Evolutionary conservation across 2,797 vertebrate species (phyloP).

Genomic region (Loris lydekkerianus): DNA sequence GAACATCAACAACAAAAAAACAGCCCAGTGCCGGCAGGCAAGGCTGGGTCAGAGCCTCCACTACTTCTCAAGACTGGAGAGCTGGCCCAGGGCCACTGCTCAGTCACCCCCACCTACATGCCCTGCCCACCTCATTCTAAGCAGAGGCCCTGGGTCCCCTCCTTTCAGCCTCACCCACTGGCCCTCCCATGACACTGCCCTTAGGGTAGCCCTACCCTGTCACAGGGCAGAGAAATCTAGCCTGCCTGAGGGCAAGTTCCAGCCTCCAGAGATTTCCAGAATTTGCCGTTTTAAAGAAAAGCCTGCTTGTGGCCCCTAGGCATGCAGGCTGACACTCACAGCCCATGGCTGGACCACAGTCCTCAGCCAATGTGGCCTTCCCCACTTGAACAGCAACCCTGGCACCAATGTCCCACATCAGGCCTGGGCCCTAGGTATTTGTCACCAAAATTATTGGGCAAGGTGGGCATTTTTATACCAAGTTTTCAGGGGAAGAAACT

Average conservation of each 20-base stretch:
- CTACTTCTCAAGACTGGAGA: not conserved
- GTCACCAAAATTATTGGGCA: too few species aligned
- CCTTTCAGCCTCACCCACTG: not conserved
- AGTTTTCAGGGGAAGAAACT: not conserved
- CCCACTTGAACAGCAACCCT: not conserved
- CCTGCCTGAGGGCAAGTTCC: not conserved
- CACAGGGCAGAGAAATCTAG: not conserved
- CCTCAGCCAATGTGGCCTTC: not conserved
- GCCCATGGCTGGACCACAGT: not conserved
- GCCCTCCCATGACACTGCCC: rapidly evolving
- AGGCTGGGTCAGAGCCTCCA: not conserved
- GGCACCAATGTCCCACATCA: not conserved
- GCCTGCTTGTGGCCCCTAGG: not conserved
- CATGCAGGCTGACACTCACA: not conserved
- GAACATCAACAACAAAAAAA: too few species aligned
- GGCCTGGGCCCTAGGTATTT: not conserved
- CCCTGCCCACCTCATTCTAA: not conserved
- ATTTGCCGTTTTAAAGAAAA: not conserved
- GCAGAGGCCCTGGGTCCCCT: too few species aligned
- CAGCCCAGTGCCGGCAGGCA: too few species aligned
- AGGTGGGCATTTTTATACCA: not conserved
- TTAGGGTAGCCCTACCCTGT: not conserved
- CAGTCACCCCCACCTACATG: not conserved
- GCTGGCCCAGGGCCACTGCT: not conserved
- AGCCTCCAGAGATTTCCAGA: not conserved